Percentiles rank a stretch among this genome's conserved stretches.
These are phyloP conservation scores for Nesoenas mayeri DNA, from an alignment of 2,113 vertebrate genomes.

Conservation along the genomic window DNA sequence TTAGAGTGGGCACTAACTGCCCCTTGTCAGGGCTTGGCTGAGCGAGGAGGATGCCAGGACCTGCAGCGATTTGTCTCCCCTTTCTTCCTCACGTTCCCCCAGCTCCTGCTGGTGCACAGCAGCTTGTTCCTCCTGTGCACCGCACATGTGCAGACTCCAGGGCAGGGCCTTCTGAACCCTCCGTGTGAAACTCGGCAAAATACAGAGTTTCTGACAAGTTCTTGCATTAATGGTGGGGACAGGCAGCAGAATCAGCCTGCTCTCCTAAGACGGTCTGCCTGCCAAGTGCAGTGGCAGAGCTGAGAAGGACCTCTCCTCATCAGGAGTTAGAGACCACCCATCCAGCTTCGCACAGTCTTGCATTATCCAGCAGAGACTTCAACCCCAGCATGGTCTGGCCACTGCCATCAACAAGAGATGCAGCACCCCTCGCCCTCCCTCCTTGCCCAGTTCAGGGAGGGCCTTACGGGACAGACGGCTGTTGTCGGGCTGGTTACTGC, in stretches of 20 bases:
- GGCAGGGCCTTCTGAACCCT: neutral
- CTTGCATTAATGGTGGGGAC: neutral
- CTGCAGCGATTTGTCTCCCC: neutral
- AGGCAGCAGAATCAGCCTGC: neutral
- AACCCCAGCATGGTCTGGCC: neutral
- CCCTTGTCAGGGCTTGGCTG: neutral
- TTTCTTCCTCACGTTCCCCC: neutral
- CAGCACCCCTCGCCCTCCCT: neutral
- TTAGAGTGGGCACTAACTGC: neutral
- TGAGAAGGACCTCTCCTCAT: neutral
- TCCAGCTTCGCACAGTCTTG: neutral
- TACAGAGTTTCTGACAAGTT: neutral
- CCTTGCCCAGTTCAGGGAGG: neutral
- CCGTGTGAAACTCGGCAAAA: neutral
- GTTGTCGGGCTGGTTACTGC: constrained; percentile 76
- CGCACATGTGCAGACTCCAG: fast-evolving
- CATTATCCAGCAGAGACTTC: neutral
- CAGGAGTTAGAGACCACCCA: neutral
- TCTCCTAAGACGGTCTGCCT: neutral
- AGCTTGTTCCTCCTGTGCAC: neutral
- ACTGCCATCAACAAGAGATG: neutral
- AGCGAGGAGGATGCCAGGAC: neutral
- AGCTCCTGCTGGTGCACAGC: neutral
- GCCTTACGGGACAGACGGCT: constrained; percentile 81
- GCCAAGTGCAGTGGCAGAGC: neutral